phyloP scores from a whole-genome alignment of 2,797 vertebrate species.

The Zalophus californianus region DNA sequence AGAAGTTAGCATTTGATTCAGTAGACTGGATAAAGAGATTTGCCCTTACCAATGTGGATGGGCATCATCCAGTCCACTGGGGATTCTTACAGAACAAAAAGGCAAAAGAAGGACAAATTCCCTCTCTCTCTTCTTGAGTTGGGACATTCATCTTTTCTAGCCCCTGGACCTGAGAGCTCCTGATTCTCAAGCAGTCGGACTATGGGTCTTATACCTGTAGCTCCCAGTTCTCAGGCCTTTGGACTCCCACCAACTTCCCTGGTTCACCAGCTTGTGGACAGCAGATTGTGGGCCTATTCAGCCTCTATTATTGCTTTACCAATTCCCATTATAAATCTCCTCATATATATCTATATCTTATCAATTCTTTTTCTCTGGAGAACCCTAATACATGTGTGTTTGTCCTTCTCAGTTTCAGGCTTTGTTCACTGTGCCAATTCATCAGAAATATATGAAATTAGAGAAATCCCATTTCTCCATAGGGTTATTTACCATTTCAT shows the following conservation, averaged over 20 bases:
- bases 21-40: neutral
- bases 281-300: neutral
- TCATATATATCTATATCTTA: neutral
- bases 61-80: neutral
- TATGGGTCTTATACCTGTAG: fast-evolving
- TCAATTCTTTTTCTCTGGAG: neutral
- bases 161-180: neutral
- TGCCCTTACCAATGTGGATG: neutral
- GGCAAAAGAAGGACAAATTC: neutral
- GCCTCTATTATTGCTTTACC: neutral
- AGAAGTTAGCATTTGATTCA: neutral
- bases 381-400: neutral
- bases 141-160: neutral
- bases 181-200: neutral
- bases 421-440: neutral
- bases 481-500: neutral
- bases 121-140: neutral
- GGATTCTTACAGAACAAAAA: neutral
- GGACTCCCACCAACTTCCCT: neutral
- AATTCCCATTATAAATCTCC: neutral
- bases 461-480: neutral
- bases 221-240: neutral
- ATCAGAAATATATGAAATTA: neutral
- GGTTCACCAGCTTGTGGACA: neutral
- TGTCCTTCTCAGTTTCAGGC: neutral